These are phyloP conservation scores for Eulimnadia texana DNA, from an alignment of 1,140 invertebrate genomes.

Conservation along the genomic window DNA sequence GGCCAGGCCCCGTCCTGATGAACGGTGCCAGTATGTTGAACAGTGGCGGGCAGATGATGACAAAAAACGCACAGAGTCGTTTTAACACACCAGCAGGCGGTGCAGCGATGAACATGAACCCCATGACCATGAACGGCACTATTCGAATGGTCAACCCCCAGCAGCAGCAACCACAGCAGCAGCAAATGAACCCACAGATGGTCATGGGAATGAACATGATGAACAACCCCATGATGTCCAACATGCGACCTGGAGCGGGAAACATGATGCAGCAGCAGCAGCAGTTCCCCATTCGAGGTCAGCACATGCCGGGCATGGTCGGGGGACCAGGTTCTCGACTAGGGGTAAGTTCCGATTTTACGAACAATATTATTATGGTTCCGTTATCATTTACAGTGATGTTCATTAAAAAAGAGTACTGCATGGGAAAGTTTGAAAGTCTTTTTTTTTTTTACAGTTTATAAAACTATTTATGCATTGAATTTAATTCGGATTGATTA, in stretches of 20 bases:
- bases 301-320: constrained; percentile 15
- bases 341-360: constrained; percentile 9
- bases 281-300: constrained; percentile 9
- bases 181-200: constrained; percentile 2
- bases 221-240: constrained; percentile 8
- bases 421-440: no score
- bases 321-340: constrained; percentile 2
- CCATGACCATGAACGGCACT: neutral
- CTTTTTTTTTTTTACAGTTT: no score
- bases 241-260: neutral
- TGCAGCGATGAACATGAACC: neutral
- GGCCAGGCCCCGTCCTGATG: neutral
- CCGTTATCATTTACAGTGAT: no score
- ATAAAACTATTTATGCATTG: no score
- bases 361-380: neutral
- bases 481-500: no score
- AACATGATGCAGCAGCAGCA: constrained; percentile 13
- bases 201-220: constrained; percentile 2
- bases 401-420: no score
- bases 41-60: constrained; percentile 5
- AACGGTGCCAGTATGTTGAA: neutral
- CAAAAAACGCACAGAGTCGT: neutral
- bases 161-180: constrained; percentile 6
- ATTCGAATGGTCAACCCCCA: constrained; percentile 1
- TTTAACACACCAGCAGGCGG: neutral